Evolutionary conservation across 2,888 invertebrate species (phyloP), one percentile per base, ranked within the genome.

Genomic region (Acanthosepion pharaonis): DNA sequence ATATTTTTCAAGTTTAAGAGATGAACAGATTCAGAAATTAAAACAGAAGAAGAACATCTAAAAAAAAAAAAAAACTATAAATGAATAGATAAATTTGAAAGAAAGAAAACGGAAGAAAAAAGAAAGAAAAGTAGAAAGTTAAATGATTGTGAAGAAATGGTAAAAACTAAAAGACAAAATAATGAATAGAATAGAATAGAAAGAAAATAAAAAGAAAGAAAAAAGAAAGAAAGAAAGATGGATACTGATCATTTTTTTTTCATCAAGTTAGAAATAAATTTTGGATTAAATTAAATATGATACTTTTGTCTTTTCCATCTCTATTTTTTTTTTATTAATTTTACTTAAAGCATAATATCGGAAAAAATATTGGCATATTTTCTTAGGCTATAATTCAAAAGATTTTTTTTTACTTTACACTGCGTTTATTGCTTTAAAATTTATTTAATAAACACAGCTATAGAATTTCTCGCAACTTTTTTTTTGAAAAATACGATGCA

Each of bases 391-490:
- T 9, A 18, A 78, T 9, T 15, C 18, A 78, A 78, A 78, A 78
- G 9, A 78, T n/a, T n/a, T 78, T 78, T n/a, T 78, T 78, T 78
- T n/a, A 78, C n/a, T n/a, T 78, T 78, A n/a, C 11, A 78, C 33
- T n/a, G 3, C 11, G 78, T n/a, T 78, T 33, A n/a, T 78, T 78
- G n/a, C 11, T n/a, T n/a, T n/a, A 3, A 78, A 78, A n/a, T 78
- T 78, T 78, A 78, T 78, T 78, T 78, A 78, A 78, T 78, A 78
- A 78, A 78, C 78, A 78, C 78, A 33, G 15, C n/a, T 78, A 78
- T 78, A 78, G n/a, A 78, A 78, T 28, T 78, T 78, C 78, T 78
- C 78, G n/a, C 78, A 78, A n/a, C n/a, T 78, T 78, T 78, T 78
- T 78, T 78, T 78, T n/a, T 78, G n/a, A n/a, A 78, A 33, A n/a